A percentile compares a stretch with the other conserved stretches of the same genome.
These are phyloP conservation scores for Ligdia adustata DNA, from an alignment of 2,888 invertebrate genomes.

Conservation along the genomic window DNA sequence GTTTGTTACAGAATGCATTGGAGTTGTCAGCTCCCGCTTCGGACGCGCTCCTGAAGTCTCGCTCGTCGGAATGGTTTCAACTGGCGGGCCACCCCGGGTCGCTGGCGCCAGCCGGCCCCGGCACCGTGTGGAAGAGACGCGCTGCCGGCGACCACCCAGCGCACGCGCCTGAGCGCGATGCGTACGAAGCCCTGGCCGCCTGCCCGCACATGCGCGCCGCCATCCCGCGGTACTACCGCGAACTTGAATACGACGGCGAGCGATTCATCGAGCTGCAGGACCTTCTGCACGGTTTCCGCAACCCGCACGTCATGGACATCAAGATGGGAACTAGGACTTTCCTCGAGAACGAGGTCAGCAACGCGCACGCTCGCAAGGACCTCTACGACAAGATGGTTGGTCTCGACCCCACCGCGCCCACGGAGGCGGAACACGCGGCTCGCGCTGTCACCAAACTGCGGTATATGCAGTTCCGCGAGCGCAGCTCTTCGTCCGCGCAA, in stretches of 20 bases:
- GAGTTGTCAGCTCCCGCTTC: constrained; percentile 96
- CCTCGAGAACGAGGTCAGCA: constrained; percentile 96
- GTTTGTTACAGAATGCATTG: constrained; percentile 90
- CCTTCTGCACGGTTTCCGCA: constrained; percentile 93
- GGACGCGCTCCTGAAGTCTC: constrained; percentile 91
- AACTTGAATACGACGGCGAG: constrained; percentile 90
- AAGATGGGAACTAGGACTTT: constrained; percentile 99
- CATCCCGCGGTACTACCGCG: constrained; percentile 93
- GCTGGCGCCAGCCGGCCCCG: constrained; percentile 95
- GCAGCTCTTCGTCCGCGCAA: constrained; percentile 95
- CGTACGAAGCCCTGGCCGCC: constrained; percentile 91
- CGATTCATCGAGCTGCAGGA: constrained; percentile 98
- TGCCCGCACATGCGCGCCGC: constrained; percentile 89
- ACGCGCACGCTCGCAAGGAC: constrained; percentile 92
- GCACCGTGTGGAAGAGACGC: constrained; percentile 96
- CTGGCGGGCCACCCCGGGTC: constrained; percentile 96
- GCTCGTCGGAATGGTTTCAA: constrained; percentile 92
- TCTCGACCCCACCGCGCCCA: constrained; percentile 94
- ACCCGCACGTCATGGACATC: constrained; percentile 98
- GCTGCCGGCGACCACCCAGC: constrained; percentile 87
- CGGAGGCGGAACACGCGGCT: constrained; percentile 90
- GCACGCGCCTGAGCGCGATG: constrained; percentile 89
- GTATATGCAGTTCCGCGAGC: constrained; percentile 98
- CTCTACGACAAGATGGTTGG: constrained; percentile 98
- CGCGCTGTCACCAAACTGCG: constrained; percentile 97